Percentiles rank a stretch among this genome's conserved stretches.
Conservation (phyloP, 2,113 vertebrate genomes). For the Ahaetulla prasina region DNA sequence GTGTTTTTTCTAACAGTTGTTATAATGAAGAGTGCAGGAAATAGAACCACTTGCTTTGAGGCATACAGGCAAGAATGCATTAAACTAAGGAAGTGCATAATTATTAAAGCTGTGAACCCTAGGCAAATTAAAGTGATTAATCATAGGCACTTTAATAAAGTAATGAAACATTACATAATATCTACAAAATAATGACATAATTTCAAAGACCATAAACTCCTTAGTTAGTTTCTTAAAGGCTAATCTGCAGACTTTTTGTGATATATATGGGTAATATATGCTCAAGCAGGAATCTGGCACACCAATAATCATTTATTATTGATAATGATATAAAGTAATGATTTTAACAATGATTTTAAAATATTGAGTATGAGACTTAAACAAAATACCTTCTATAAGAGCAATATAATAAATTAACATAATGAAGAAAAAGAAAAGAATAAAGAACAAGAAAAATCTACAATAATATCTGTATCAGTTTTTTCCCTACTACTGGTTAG, state of each 20-base stretch:
- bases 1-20: not conserved
- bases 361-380: not conserved
- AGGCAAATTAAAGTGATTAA: not conserved
- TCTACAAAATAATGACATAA: not conserved
- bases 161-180: conserved; percentile 1
- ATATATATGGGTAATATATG: not conserved
- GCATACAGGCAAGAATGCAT: not conserved
- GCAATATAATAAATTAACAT: not conserved
- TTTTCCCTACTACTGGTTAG: not conserved
- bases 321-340: not conserved
- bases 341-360: not conserved
- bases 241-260: not conserved
- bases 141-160: not conserved
- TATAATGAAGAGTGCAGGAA: not conserved
- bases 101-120: not conserved
- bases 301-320: not conserved
- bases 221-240: not conserved
- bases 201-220: not conserved
- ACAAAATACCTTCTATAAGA: not conserved
- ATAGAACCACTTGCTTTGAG: not conserved
- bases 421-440: not conserved
- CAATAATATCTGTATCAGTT: not conserved
- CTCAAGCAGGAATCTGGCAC: not conserved
- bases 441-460: not conserved
- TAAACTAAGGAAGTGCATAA: not conserved